Evolutionary conservation across 2,113 vertebrate genomes (phyloP).

Genomic region (Arvicanthis niloticus): DNA sequence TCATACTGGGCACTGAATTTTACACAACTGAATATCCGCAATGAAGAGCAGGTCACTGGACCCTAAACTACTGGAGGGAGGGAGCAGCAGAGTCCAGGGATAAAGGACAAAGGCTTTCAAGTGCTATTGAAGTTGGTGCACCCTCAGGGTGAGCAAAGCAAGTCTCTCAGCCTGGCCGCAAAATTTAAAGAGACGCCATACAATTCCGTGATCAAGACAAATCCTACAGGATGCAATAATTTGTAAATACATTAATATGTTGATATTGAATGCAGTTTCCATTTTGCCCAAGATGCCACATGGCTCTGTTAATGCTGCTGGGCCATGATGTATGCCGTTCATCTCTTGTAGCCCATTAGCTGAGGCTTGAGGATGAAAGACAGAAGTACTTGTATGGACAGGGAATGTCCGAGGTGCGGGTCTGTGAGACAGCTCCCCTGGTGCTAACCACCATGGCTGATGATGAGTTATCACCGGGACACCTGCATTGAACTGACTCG

Average conservation of each 20-base stretch:
- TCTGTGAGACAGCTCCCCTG: not conserved
- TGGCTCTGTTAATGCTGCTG: not conserved
- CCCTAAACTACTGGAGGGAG: not conserved
- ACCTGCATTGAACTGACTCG: not conserved
- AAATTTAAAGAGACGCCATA: not conserved
- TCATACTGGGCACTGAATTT: conserved; percentile 16
- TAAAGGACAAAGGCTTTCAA: not conserved
- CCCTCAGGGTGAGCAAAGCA: not conserved
- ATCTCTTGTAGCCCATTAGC: not conserved
- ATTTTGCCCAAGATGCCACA: not conserved
- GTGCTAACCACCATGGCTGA: too few relatives aligned
- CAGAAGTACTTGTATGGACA: too few relatives aligned
- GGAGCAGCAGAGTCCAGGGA: not conserved
- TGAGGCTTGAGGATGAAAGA: not conserved
- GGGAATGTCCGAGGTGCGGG: not conserved
- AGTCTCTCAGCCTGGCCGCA: not conserved
- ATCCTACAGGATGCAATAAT: not conserved
- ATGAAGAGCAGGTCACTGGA: not conserved
- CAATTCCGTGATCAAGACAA: not conserved
- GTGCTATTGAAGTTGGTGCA: not conserved
- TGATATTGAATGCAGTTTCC: not conserved
- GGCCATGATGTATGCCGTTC: not conserved
- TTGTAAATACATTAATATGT: not conserved
- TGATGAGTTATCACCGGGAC: not conserved
- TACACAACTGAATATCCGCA: not conserved